Percentiles rank a stretch among this genome's conserved stretches.
Conservation (phyloP, 2,797 vertebrate genomes). For the Halcyon badia region DNA sequence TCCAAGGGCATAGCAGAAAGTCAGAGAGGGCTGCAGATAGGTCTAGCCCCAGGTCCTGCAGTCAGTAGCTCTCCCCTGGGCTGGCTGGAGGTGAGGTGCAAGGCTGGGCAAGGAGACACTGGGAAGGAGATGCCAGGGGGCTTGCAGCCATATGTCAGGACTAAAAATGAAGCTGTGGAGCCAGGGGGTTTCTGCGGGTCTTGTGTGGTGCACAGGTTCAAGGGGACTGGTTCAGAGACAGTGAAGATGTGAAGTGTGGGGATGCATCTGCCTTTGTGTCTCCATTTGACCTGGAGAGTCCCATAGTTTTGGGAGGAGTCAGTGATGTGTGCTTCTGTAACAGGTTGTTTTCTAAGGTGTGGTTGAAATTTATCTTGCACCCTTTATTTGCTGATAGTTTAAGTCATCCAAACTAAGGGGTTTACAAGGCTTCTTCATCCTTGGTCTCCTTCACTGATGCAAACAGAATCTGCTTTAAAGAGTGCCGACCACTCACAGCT, state of each 20-base stretch:
- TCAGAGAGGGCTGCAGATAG: not conserved
- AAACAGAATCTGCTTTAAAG: not conserved
- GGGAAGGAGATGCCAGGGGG: not conserved
- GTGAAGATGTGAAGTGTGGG: fast-evolving
- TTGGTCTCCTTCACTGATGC: fast-evolving
- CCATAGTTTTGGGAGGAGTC: not conserved
- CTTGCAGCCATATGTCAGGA: not conserved
- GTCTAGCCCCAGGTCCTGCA: not conserved
- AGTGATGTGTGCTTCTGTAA: not conserved
- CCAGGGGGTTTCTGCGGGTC: not conserved
- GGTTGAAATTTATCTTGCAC: not conserved
- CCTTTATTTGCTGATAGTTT: not conserved
- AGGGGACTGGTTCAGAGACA: not conserved
- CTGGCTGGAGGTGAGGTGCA: not conserved
- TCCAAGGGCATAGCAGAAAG: not conserved
- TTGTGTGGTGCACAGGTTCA: not conserved
- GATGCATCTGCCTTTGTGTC: not conserved
- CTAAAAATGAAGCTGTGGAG: not conserved
- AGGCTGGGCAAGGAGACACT: not conserved
- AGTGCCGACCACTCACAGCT: not conserved
- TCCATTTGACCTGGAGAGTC: not conserved
- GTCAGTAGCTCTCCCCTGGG: not conserved
- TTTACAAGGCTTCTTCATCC: not conserved
- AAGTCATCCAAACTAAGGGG: not conserved
- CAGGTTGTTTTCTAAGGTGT: fast-evolving